These are phyloP conservation scores for Musca domestica DNA, from an alignment of 1,140 invertebrate species.

Conservation along the genomic window DNA sequence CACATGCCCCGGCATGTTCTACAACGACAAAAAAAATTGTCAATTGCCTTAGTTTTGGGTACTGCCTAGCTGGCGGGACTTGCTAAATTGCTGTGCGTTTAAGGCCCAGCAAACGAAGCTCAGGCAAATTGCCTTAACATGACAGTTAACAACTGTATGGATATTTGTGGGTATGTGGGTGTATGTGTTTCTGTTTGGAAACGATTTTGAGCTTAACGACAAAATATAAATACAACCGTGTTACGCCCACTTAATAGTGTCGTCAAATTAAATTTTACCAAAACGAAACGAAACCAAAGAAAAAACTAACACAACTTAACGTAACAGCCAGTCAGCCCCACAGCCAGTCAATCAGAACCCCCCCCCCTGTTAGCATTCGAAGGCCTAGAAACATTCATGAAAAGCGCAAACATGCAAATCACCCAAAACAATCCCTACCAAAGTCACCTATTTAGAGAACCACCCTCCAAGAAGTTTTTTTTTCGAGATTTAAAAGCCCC, in stretches of 20 bases:
- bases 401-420: slow-evolving; percentile 16
- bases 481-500: too few species aligned
- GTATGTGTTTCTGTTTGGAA: too few species aligned
- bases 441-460: too few species aligned
- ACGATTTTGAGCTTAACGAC: too few species aligned
- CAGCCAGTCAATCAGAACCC: too few species aligned
- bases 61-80: too few species aligned
- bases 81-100: slow-evolving; percentile 15
- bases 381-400: background rate
- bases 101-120: background rate
- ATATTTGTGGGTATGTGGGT: too few species aligned
- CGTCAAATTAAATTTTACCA: slow-evolving; percentile 18
- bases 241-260: slow-evolving; percentile 22
- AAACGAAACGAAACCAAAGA: slow-evolving; percentile 1
- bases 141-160: slow-evolving; percentile 5
- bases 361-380: too few species aligned
- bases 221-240: slow-evolving; percentile 7
- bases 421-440: too few species aligned
- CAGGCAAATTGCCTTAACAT: slow-evolving; percentile 10
- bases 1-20: background rate
- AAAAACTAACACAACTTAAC: background rate
- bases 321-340: background rate
- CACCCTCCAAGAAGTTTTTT: too few species aligned
- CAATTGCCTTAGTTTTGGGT: too few species aligned
- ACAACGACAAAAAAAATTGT: too few species aligned